A percentile compares a stretch with the other conserved stretches of the same genome.
These are phyloP conservation scores for Aotus griseimembra DNA, from an alignment of 2,797 vertebrate genomes.

Conservation along the genomic window DNA sequence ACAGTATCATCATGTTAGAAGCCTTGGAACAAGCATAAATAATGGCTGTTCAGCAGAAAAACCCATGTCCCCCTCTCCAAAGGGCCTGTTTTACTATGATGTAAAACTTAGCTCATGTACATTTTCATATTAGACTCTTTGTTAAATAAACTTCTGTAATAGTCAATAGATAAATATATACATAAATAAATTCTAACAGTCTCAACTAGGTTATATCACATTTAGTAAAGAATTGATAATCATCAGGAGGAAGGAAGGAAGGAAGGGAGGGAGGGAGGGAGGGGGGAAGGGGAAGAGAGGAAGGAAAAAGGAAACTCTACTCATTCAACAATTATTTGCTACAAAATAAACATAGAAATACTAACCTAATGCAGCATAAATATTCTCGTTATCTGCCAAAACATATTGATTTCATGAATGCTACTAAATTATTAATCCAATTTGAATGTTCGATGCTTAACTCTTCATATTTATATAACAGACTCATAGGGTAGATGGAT, in stretches of 20 bases:
- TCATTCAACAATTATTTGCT: not conserved
- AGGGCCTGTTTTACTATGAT: not conserved
- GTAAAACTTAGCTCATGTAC: not conserved
- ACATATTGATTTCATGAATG: not conserved
- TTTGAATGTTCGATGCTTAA: not conserved
- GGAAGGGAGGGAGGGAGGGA: not conserved
- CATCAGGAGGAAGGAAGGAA: not conserved
- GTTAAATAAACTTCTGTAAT: not conserved
- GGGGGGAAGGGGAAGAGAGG: not conserved
- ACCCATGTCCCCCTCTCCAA: not conserved
- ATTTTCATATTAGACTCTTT: not conserved
- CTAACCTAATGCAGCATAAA: not conserved
- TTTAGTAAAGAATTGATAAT: not conserved
- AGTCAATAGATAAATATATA: not conserved
- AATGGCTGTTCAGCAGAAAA: not conserved
- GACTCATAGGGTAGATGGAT: not conserved
- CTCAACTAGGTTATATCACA: not conserved
- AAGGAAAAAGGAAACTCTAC: not conserved
- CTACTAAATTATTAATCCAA: slow-evolving; percentile 49
- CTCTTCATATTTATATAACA: slow-evolving; percentile 14
- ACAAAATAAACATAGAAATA: slow-evolving; percentile 40
- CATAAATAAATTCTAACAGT: not conserved
- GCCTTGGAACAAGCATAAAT: not conserved
- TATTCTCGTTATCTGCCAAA: slow-evolving; percentile 17
- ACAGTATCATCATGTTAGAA: not conserved